Evolutionary conservation across 2,888 invertebrate species (phyloP), one percentile per base, ranked within the genome.

Genomic region (Camponotus fellah): DNA sequence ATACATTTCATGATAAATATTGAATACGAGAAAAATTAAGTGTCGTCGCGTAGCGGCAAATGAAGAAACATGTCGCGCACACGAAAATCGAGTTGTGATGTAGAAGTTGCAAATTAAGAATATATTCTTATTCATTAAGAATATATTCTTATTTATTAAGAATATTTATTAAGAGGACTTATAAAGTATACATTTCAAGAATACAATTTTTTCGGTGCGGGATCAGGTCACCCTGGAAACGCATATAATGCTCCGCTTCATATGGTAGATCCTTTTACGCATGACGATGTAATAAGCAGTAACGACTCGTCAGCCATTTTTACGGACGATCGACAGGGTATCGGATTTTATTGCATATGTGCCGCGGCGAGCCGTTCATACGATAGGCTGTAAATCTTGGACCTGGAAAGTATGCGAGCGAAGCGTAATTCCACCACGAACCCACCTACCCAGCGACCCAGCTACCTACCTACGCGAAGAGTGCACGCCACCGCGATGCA

Each of bases 401-500:
- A 37, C 49, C 74, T 40, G 60, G 40, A 74, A 81, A 83, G 53
- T 79, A 43, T 76, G 53, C n/a, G 72, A 68, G 68, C 40, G 43
- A 53, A 82, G n/a, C n/a, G 83, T 86, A 85, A 88, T 84, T 83
- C 74, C 69, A 83, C 58, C 26, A 26, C 71, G 85, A 84, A 88
- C 84, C 84, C 88, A 84, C 75, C 90, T 87, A 87, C 83, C 88
- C 58, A 82, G 83, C 88, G 85, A 89, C 85, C 88, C 69, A 82
- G 88, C 87, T 86, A 88, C 88, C 90, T 86, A 86, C 71, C 84
- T 72, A 86, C 82, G 80, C 85, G 14, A 10, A 43, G 34, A 56
- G 53, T 80, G 43, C 8, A 34, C 60, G 32, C 69, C 49, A 77
- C 79, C 53, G 74, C 79, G 65, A 60, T 46, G 21, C 53, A 49